A percentile compares a stretch with the other conserved stretches of the same genome.
Conservation (phyloP, 2,888 invertebrate genomes). For the Antitype chi region DNA sequence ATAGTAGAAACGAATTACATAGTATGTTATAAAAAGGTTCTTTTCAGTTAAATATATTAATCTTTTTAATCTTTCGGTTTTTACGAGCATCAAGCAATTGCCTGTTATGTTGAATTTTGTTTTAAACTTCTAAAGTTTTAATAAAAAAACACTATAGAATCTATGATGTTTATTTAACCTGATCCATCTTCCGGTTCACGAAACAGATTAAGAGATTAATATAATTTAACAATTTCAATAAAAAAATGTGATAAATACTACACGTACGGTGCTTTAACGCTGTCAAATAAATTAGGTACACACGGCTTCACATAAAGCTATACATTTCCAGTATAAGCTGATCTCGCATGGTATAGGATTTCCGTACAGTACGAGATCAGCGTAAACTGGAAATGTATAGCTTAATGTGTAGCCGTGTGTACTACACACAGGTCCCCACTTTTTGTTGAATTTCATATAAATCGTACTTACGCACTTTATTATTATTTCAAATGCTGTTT, state of each 20-base stretch:
- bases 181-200: background rate
- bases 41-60: background rate
- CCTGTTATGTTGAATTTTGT: background rate
- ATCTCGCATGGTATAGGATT: no score
- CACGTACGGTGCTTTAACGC: conserved; percentile 11
- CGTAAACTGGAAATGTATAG: no score
- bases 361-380: no score
- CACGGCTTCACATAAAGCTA: no score
- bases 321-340: no score
- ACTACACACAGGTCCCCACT: background rate
- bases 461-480: conserved; percentile 10
- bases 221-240: conserved; percentile 8
- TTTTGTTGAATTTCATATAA: conserved; percentile 34
- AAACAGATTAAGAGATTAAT: conserved; percentile 13
- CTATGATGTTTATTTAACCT: no score
- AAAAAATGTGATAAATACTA: conserved; percentile 16
- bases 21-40: background rate
- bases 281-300: conserved; percentile 44
- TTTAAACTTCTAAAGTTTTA: background rate
- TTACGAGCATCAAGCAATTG: background rate
- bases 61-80: background rate
- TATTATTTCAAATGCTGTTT: background rate
- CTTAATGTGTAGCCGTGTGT: no score
- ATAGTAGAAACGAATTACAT: background rate
- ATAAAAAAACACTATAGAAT: background rate